Base-by-base conservation (phyloP, 2,888 invertebrate genomes). In the Hartigia nigra region DNA sequence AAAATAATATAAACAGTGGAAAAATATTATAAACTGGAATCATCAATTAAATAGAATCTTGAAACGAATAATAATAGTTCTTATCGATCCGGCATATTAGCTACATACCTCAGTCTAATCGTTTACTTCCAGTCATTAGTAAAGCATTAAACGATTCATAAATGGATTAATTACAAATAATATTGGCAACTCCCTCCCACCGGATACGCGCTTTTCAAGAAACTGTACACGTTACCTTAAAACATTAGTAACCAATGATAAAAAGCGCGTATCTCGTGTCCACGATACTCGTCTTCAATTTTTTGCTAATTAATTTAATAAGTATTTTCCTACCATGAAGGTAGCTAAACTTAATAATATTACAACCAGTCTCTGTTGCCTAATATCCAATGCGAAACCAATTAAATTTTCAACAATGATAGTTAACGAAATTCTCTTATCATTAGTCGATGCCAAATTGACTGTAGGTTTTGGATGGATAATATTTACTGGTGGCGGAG, bases 401-500 rank as follows among this genome's bases (percentile, higher is more conserved):
- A 89, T 84, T 69, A 86, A 77, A 78, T 86, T 87, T 77, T 87
- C 86, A 31, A 87, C 82, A 70, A 87, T 78, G 70, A 87, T 84
- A 11, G 87, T 80, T 37, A 86, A 79, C 74, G 86, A 84, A 69
- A 87, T 82, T 81, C 83, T 86, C 77, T 87, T 85, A 70, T 85
- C 82, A 81, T 83, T 87, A 69, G 81, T 82, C 35, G 89, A 82
- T 34, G 91, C 90, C 76, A 87, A 76, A 82, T 90, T 91, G n/a
- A 87, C 85, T 70, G 90, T 88, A 12, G 95, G 95, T 86, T 94
- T 94, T 76, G 95, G 95, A 92, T 95, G 95, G 86, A 95, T 93
- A 88, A 95, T 95, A 90, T 95, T 95, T 80, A 95, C 95, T 79
- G 95, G 95, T 77, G 95, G 95, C 74, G 95, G 95, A 82, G 94